phyloP scores from a whole-genome alignment of 1,140 invertebrate species.

The Drosophila pseudoobscura region DNA sequence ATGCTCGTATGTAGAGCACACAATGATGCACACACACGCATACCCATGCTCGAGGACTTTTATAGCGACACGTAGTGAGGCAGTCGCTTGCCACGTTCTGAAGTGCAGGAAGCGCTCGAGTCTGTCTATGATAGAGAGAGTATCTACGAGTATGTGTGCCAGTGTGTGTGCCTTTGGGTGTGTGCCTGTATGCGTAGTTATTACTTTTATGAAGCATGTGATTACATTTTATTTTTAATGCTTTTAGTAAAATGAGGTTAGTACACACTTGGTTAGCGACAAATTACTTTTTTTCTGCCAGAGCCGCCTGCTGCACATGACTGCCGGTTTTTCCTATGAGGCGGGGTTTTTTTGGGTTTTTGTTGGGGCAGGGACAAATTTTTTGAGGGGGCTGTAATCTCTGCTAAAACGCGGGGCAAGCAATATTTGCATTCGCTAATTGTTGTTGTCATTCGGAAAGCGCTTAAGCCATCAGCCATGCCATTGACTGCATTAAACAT shows the following conservation, averaged over 20 bases:
- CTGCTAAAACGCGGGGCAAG: background rate
- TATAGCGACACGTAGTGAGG: slow-evolving; percentile 75
- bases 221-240: slow-evolving; percentile 82
- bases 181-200: slow-evolving; percentile 64
- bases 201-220: slow-evolving; percentile 82
- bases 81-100: slow-evolving; percentile 50
- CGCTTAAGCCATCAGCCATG: slow-evolving; percentile 18
- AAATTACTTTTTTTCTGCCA: slow-evolving; percentile 63
- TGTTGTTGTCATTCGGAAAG: slow-evolving; percentile 43
- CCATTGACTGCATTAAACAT: slow-evolving; percentile 52
- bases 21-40: slow-evolving; percentile 27
- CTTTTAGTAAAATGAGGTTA: slow-evolving; percentile 82
- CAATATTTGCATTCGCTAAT: slow-evolving; percentile 49
- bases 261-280: slow-evolving; percentile 81
- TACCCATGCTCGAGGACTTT: slow-evolving; percentile 57
- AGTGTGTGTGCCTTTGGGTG: slow-evolving; percentile 15
- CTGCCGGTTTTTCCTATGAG: background rate
- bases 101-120: slow-evolving; percentile 66
- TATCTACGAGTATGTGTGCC: slow-evolving; percentile 28
- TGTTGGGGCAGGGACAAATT: background rate
- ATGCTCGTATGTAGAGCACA: slow-evolving; percentile 2
- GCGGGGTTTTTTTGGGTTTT: slow-evolving; percentile 30
- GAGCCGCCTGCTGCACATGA: too few relatives aligned
- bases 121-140: slow-evolving; percentile 36
- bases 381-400: slow-evolving; percentile 20